Conservation (phyloP, 2,888 invertebrate species). For the Rosalia funebris region DNA sequence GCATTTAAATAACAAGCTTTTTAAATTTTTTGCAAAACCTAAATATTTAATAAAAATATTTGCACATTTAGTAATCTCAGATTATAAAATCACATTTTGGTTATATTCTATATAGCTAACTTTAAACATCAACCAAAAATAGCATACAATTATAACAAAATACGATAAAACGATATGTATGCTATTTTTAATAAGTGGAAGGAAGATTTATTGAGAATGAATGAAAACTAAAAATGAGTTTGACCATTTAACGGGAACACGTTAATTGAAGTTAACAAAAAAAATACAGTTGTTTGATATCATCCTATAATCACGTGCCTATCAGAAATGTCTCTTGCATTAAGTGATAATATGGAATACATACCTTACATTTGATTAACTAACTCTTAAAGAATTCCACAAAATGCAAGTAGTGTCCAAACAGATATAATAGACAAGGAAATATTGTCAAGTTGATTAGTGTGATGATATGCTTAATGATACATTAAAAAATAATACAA, state of each 20-base stretch:
- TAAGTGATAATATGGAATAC: too few species aligned
- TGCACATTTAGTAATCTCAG: slow-evolving; percentile 54
- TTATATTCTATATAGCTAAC: slow-evolving; percentile 41
- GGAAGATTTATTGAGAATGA: slow-evolving; percentile 19
- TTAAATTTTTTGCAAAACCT: slow-evolving; percentile 45
- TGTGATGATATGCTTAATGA: slow-evolving; percentile 44
- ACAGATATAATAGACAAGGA: too few species aligned
- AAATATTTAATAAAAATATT: slow-evolving; percentile 48
- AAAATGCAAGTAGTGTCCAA: too few species aligned
- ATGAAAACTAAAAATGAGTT: slow-evolving; percentile 6
- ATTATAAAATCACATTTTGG: slow-evolving; percentile 53
- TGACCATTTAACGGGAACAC: slow-evolving; percentile 8
- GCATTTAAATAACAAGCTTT: slow-evolving; percentile 45
- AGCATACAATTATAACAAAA: slow-evolving; percentile 28
- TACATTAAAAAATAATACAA: slow-evolving; percentile 35
- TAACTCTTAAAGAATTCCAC: too few species aligned
- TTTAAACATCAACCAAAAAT: slow-evolving; percentile 36
- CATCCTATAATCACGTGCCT: too few species aligned
- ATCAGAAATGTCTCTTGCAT: too few species aligned
- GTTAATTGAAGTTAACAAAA: too few species aligned
- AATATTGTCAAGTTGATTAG: slow-evolving; percentile 24
- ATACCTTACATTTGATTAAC: too few species aligned
- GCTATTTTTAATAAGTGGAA: slow-evolving; percentile 30
- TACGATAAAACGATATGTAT: slow-evolving; percentile 26
- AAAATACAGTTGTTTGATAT: too few species aligned